Base-by-base conservation (phyloP, 2,888 invertebrate genomes). In the Petrolisthes manimaculis region DNA sequence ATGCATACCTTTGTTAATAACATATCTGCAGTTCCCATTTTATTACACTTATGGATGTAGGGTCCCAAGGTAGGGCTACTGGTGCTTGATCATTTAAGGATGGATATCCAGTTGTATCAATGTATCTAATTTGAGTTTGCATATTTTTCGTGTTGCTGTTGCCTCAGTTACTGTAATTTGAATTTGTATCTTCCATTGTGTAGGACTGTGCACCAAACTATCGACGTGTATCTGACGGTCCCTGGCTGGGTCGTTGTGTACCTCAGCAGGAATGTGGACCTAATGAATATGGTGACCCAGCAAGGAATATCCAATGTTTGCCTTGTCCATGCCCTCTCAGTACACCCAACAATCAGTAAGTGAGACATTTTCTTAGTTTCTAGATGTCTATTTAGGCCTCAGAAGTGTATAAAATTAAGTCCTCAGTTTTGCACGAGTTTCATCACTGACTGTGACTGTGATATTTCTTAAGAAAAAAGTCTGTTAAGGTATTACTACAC, bases 271-370 rank as follows among this genome's bases (percentile, higher is more conserved):
- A 92, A 83, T 98, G 98, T 92, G 95, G 95, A 4, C 94, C 95
- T 0, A 97, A 97, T 80, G 96, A 95, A 84, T 98, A 96, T 92
- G 97, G 97, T 0, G 96, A 97, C 93, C 97, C 97, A 0, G 94
- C 95, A 8, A 95, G 95, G 89, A 96, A 96, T 86, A 95, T 95
- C 77, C 94, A 95, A 24, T 98, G 98, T 93, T 94, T 94, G 91
- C 94, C 95, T 0, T 97, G 97, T 92, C 96, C 97, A 0, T 98
- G 98, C 92, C 98, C 98, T 0, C 95, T 95, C 5, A 96, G 96
- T 51, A 95, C 95, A 92, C 94, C 95, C 51, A 94, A 95, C 71
- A 97, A 97, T 92, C 96, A 97, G 95, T 95, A 93, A 51, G 71
- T 83, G 51, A 79, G 4, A 18, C 8, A 54, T 6, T 2, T 37